Evolutionary conservation across 2,888 invertebrate genomes (phyloP).

Genomic region (Tipula vernalis): DNA sequence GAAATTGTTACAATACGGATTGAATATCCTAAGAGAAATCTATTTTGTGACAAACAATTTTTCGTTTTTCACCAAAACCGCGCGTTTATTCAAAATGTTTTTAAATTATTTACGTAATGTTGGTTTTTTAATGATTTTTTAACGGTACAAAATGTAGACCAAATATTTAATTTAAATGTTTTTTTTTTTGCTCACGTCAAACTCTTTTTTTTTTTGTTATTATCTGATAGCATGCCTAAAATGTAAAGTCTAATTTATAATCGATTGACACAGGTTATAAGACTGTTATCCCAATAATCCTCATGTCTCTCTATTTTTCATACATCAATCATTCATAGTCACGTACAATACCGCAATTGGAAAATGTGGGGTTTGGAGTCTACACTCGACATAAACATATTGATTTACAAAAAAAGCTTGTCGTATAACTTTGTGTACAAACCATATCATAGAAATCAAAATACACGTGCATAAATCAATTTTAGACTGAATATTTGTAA

Average conservation of each 20-base stretch:
- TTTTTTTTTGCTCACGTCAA: background rate
- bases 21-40: too few relatives aligned
- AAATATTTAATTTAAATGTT: background rate
- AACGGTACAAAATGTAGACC: too few relatives aligned
- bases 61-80: too few relatives aligned
- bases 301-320: background rate
- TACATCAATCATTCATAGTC: background rate
- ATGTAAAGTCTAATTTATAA: background rate
- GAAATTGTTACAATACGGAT: too few relatives aligned
- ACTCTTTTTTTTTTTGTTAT: background rate
- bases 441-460: background rate
- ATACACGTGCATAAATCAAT: background rate
- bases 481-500: background rate
- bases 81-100: too few relatives aligned
- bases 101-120: too few relatives aligned
- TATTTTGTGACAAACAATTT: too few relatives aligned
- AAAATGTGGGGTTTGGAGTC: background rate
- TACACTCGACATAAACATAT: background rate
- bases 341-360: background rate
- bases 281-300: background rate
- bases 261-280: background rate
- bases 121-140: too few relatives aligned
- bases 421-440: background rate
- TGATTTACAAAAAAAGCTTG: background rate
- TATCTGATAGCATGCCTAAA: background rate